Base-by-base conservation (phyloP, 2,797 vertebrate species). In the Mus caroli region DNA sequence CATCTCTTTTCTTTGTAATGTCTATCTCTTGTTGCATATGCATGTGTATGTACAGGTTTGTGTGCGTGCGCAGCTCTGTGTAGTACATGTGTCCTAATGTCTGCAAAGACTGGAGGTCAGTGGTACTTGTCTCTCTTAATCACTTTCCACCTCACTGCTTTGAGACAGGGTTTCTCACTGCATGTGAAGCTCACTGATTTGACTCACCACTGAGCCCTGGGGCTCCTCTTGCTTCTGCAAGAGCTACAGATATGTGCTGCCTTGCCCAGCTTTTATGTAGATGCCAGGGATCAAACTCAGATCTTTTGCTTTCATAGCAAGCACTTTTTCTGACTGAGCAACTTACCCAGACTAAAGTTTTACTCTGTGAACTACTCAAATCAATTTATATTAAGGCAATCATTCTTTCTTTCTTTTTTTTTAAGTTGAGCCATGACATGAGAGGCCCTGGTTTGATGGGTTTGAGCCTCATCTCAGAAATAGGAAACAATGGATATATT, bases 1-100 rank as follows among this genome's bases (percentile, higher is more conserved):
- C 56, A 22, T 67, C 20, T 77, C 50, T 95, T 94, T 60, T 43
- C 50, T 95, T 69, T 85, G 17, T 88, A 37, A 52, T 85, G 92
- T 94, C 14, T 95, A 37, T 52, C 34, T 92, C 76, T 46, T 78
- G 37, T 52, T 46, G 0, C 31, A 2, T 19, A 31, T 64, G 43
- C 64, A 20, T 83, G 11, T 83, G 26, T 46, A 19, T 80, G 19
- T 24, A 58, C n/a, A 60, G n/a, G n/a, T 82, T 13, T 60, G 13
- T 40, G 24, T 17, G 34, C 12, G 8, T 26, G 46, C 14, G 7
- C 19, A 34, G 28, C 15, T 22, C 40, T 86, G 58, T 31, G 82
- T 64, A 20, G 46, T 54, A 31, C 46, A 17, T 37, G 46, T 71
- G 43, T 86, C 24, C 28, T 67, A 6, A 37, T 24, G 19, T 52